Evolutionary conservation across 1,140 invertebrate species (phyloP).

Genomic region (Cotesia vestalis): DNA sequence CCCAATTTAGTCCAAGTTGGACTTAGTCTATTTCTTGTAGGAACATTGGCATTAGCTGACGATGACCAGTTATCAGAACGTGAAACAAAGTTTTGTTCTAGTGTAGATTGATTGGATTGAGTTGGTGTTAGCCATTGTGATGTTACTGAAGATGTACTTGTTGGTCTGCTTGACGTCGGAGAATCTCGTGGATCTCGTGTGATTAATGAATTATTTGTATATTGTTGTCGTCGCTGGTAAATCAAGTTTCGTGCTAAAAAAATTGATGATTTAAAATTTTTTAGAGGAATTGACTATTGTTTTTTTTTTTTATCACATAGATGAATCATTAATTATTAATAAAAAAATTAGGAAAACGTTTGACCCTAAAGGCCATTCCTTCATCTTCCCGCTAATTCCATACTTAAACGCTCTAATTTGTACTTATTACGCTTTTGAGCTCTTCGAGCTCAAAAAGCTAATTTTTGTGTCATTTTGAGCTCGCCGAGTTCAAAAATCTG

Average conservation of each 20-base stretch:
- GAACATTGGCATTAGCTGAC: slow-evolving; percentile 34
- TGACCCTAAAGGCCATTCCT: too few species aligned
- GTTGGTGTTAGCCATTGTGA: slow-evolving; percentile 53
- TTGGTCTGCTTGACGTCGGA: slow-evolving; percentile 48
- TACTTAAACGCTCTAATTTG: too few species aligned
- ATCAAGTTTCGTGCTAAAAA: slow-evolving; percentile 46
- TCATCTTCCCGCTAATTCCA: too few species aligned
- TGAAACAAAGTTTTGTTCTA: slow-evolving; percentile 38
- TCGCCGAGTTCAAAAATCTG: too few species aligned
- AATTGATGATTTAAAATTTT: not conserved
- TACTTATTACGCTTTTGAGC: too few species aligned
- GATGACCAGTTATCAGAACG: slow-evolving; percentile 51
- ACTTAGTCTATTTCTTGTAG: slow-evolving; percentile 50
- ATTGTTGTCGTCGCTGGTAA: slow-evolving; percentile 51
- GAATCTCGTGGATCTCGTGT: slow-evolving; percentile 46
- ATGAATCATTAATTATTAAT: too few species aligned
- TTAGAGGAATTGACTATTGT: too few species aligned
- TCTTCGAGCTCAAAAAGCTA: too few species aligned
- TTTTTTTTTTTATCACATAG: too few species aligned
- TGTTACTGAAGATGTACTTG: slow-evolving; percentile 49
- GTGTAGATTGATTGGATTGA: slow-evolving; percentile 36
- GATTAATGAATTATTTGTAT: slow-evolving; percentile 37
- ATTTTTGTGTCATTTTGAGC: too few species aligned
- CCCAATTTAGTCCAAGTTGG: slow-evolving; percentile 59
- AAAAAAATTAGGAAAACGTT: too few species aligned